Evolutionary conservation across 2,113 vertebrate genomes (phyloP).

Genomic region (Cairina moschata): DNA sequence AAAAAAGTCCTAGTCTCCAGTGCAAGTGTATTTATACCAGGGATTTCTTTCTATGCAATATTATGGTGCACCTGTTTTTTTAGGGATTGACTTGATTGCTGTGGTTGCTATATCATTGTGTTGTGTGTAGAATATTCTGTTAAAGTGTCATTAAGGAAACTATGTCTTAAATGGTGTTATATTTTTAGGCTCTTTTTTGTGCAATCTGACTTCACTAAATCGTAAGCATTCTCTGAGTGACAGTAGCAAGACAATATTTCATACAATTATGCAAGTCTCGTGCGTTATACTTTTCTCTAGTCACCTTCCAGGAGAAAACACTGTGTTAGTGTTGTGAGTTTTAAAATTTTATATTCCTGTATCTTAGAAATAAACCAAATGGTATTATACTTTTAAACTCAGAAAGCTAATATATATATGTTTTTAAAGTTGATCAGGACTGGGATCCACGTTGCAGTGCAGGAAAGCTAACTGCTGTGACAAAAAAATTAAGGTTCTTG

Average conservation of each 20-base stretch:
- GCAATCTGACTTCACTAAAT: background rate
- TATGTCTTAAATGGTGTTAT: background rate
- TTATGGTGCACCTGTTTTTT: slow-evolving; percentile 12
- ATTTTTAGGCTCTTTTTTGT: background rate
- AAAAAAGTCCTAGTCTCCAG: background rate
- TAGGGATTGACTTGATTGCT: background rate
- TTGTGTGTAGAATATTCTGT: background rate
- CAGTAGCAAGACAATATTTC: background rate
- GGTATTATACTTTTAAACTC: background rate
- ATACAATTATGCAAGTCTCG: background rate
- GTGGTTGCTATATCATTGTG: background rate
- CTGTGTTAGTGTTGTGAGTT: background rate
- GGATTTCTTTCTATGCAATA: slow-evolving; percentile 72
- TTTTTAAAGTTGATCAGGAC: background rate
- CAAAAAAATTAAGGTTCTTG: background rate
- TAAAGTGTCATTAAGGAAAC: background rate
- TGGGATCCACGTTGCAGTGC: background rate
- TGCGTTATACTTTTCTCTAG: background rate
- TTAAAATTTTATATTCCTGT: background rate
- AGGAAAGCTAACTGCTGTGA: background rate
- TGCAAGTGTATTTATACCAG: slow-evolving; percentile 28
- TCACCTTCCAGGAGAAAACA: background rate
- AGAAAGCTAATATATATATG: background rate
- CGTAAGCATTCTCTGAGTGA: background rate
- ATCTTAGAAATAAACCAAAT: background rate